These are phyloP conservation scores for Coendou prehensilis DNA, from an alignment of 2,797 vertebrate species.

Conservation along the genomic window DNA sequence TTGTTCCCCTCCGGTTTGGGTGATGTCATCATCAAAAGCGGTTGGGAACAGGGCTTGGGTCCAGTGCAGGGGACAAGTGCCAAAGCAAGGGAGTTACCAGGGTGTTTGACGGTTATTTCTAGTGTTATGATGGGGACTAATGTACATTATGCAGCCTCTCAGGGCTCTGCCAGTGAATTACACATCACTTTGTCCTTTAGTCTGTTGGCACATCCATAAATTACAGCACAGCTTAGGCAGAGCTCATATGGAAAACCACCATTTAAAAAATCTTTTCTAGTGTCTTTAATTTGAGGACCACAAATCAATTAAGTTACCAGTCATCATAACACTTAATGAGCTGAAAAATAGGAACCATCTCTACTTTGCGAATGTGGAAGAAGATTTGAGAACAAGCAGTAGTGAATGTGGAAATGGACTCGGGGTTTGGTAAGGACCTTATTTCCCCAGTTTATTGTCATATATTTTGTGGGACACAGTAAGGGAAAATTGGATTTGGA, in stretches of 20 bases:
- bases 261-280: conserved; percentile 59
- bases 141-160: conserved; percentile 51
- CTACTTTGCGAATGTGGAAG: conserved; percentile 47
- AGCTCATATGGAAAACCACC: conserved; percentile 26
- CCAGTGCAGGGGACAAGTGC: not conserved
- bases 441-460: not conserved
- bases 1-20: conserved; percentile 11
- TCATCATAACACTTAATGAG: conserved; percentile 46
- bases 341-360: conserved; percentile 37
- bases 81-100: conserved; percentile 41
- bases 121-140: conserved; percentile 47
- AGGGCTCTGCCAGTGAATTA: conserved; percentile 68
- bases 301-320: conserved; percentile 61
- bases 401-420: conserved; percentile 29
- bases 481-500: conserved; percentile 21
- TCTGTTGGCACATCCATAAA: conserved; percentile 70
- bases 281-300: conserved; percentile 65
- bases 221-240: conserved; percentile 58
- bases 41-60: not conserved
- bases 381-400: not conserved
- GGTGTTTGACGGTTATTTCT: conserved; percentile 61
- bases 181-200: conserved; percentile 77
- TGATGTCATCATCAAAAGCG: conserved; percentile 32
- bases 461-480: not conserved
- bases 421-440: not conserved